These are phyloP conservation scores for Rhizoglyphus robini DNA, from an alignment of 1,140 invertebrate species.

Conservation along the genomic window DNA sequence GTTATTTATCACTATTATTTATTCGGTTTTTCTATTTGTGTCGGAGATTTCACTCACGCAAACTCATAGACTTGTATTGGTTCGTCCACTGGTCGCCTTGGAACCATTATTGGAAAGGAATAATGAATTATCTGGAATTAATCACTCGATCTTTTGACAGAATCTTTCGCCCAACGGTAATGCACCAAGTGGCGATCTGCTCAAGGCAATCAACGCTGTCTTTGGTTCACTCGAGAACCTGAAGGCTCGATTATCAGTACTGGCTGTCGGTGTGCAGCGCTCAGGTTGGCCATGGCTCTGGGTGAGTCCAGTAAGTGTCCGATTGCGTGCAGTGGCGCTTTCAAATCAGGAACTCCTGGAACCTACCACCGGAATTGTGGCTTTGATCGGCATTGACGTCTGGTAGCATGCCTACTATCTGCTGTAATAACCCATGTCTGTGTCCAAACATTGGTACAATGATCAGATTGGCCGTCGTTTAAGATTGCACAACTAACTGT, in stretches of 20 bases:
- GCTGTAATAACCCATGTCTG: no score
- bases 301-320: slow-evolving; percentile 60
- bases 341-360: slow-evolving; percentile 93
- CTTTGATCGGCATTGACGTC: slow-evolving; percentile 95
- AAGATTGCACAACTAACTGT: no score
- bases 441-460: no score
- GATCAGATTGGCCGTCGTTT: no score
- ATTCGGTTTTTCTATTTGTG: no score
- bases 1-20: no score
- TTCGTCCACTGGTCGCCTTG: no score
- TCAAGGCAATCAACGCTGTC: slow-evolving; percentile 57
- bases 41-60: no score
- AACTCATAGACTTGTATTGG: no score
- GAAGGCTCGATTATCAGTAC: slow-evolving; percentile 62
- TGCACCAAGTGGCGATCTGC: slow-evolving; percentile 49
- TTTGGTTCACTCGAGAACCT: slow-evolving; percentile 79
- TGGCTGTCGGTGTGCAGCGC: slow-evolving; percentile 80
- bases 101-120: no score
- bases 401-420: slow-evolving; percentile 99
- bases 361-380: slow-evolving; percentile 77
- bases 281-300: slow-evolving; percentile 99
- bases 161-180: slow-evolving; percentile 77
- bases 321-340: slow-evolving; percentile 72
- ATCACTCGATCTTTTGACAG: slow-evolving; percentile 97
- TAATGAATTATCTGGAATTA: no score